A percentile compares a stretch with the other conserved stretches of the same genome.
Evolutionary conservation across 64 coral and sea anemone genomes (phyloP).

Genomic region (Anthopleura sola): DNA sequence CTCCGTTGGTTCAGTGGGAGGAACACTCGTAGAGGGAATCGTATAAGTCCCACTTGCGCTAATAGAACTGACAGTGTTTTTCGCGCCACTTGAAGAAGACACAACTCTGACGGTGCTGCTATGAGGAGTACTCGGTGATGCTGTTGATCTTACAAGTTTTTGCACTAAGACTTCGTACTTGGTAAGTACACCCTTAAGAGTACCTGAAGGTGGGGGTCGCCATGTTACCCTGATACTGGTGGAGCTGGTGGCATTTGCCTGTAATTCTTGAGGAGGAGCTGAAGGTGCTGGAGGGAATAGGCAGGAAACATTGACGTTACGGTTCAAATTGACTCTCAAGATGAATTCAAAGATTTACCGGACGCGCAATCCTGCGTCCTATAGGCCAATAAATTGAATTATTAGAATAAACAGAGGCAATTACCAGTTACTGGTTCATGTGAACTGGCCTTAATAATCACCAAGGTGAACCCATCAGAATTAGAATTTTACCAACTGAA

Average conservation of each 20-base stretch:
- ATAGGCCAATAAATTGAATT: no score
- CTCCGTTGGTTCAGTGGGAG: not conserved
- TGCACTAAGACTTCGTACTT: constrained; percentile 16
- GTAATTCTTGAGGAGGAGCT: constrained; percentile 22
- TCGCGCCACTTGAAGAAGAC: not conserved
- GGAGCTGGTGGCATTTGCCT: constrained; percentile 9
- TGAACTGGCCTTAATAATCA: no score
- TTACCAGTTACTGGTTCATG: no score
- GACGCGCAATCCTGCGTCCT: no score
- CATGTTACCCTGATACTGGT: constrained; percentile 30
- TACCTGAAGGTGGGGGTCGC: constrained; percentile 33
- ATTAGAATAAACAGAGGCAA: no score
- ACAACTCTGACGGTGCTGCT: not conserved
- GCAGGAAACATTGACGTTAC: no score
- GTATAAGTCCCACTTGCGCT: not conserved
- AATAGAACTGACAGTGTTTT: not conserved
- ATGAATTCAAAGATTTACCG: no score
- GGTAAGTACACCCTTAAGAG: constrained; percentile 30
- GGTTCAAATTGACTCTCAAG: no score
- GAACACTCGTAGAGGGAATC: not conserved
- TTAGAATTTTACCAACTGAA: no score
- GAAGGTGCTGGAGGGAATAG: constrained; percentile 31
- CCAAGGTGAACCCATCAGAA: no score
- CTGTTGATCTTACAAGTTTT: not conserved
- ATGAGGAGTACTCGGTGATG: not conserved